phyloP scores from a whole-genome alignment of 2,888 invertebrate genomes.

The Drosophila nr. perissopoda region DNA sequence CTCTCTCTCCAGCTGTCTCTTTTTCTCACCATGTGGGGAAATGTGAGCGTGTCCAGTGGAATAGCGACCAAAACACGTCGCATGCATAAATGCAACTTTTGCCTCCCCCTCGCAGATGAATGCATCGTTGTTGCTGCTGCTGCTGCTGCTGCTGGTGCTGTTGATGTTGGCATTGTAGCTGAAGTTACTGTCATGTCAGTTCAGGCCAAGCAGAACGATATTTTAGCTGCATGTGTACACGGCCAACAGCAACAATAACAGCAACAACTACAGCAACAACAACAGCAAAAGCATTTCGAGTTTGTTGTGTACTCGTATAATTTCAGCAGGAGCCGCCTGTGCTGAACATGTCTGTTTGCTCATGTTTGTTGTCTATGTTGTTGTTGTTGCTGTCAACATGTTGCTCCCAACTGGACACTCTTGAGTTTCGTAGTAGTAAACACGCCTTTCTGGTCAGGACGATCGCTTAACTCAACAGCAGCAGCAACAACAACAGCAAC shows the following conservation, averaged over 20 bases:
- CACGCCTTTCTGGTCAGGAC: slow-evolving; percentile 34
- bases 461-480: slow-evolving; percentile 52
- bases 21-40: slow-evolving; percentile 14
- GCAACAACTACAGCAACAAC: slow-evolving; percentile 6
- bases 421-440: slow-evolving; percentile 5
- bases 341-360: slow-evolving; percentile 44
- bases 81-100: slow-evolving; percentile 62
- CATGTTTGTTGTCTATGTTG: slow-evolving; percentile 40
- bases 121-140: slow-evolving; percentile 32
- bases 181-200: slow-evolving; percentile 71
- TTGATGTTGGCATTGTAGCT: slow-evolving; percentile 47
- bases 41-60: slow-evolving; percentile 41
- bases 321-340: slow-evolving; percentile 40
- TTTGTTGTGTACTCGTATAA: slow-evolving; percentile 56
- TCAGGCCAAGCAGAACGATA: slow-evolving; percentile 71
- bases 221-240: slow-evolving; percentile 69
- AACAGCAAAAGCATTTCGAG: background rate
- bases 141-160: slow-evolving; percentile 34
- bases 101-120: slow-evolving; percentile 54
- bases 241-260: slow-evolving; percentile 32
- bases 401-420: slow-evolving; percentile 59
- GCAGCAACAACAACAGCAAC: slow-evolving; percentile 2
- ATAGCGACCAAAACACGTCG: slow-evolving; percentile 63
- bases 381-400: slow-evolving; percentile 56
- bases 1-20: background rate